Evolutionary conservation across 1,140 invertebrate genomes (phyloP).

Genomic region (Drosophila asahinai): DNA sequence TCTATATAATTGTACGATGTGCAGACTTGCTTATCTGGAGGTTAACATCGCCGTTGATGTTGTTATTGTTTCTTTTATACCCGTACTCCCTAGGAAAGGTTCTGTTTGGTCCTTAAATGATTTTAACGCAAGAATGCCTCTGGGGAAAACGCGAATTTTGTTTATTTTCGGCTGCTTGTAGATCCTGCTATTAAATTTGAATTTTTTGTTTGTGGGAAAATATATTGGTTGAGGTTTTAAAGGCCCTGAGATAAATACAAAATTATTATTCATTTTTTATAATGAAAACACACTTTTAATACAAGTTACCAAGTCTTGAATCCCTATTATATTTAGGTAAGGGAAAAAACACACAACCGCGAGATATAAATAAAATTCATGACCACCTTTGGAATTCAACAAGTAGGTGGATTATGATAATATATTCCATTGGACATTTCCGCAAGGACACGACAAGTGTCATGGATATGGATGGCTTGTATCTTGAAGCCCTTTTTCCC

Average conservation of each 20-base stretch:
- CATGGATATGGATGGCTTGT: constrained; percentile 26
- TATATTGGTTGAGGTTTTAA: not conserved
- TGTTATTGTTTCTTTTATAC: constrained; percentile 25
- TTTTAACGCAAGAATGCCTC: constrained; percentile 17
- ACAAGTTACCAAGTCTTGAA: too few species aligned
- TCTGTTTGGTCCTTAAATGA: constrained; percentile 40
- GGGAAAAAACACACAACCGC: not conserved
- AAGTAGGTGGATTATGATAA: constrained; percentile 30
- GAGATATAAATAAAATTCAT: not conserved
- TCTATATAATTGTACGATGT: constrained; percentile 14
- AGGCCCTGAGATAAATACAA: not conserved
- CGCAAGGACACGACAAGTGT: constrained; percentile 23
- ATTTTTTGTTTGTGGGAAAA: not conserved
- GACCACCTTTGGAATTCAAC: not conserved
- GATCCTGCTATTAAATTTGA: constrained; percentile 17
- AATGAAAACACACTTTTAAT: too few species aligned
- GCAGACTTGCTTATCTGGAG: constrained; percentile 27
- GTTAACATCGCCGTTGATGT: constrained; percentile 32
- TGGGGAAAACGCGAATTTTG: constrained; percentile 11
- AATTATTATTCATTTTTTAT: not conserved
- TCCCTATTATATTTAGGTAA: not conserved
- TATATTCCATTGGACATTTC: constrained; percentile 31
- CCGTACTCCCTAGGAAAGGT: constrained; percentile 5
- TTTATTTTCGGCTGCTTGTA: constrained; percentile 6
- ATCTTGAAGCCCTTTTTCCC: constrained; percentile 7